Evolutionary conservation across 23 tunicate genomes (phyloP).

Genomic region (Pegea sp.): DNA sequence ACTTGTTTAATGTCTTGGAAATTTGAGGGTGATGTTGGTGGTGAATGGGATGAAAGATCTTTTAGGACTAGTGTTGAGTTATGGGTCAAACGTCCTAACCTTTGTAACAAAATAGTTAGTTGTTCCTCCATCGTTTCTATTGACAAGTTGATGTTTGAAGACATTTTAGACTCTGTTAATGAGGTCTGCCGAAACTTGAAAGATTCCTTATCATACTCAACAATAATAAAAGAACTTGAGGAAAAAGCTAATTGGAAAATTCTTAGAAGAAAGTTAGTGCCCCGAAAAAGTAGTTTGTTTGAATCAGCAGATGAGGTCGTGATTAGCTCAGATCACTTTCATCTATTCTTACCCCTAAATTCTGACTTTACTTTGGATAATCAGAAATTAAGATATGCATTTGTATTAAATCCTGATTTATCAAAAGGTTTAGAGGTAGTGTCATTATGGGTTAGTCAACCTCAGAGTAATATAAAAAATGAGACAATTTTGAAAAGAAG

Average conservation of each 20-base stretch:
- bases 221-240: too few relatives aligned
- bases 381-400: neutral
- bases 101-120: constrained; percentile 44
- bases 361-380: neutral
- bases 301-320: neutral
- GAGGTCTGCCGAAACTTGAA: neutral
- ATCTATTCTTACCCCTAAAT: neutral
- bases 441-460: too few relatives aligned
- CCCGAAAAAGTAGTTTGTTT: neutral
- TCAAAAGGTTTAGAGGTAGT: too few relatives aligned
- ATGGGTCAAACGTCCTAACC: constrained; percentile 79
- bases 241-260: neutral
- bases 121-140: constrained; percentile 10
- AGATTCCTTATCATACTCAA: neutral
- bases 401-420: neutral
- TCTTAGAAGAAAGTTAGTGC: neutral
- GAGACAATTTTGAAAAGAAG: neutral
- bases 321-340: neutral
- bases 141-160: neutral
- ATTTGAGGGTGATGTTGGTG: too few relatives aligned
- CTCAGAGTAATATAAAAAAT: neutral
- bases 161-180: too few relatives aligned
- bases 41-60: too few relatives aligned
- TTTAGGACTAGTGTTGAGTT: constrained; percentile 10
- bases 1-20: too few relatives aligned